These are phyloP conservation scores for Chironomus tepperi DNA, from an alignment of 1,140 invertebrate genomes.

Conservation along the genomic window DNA sequence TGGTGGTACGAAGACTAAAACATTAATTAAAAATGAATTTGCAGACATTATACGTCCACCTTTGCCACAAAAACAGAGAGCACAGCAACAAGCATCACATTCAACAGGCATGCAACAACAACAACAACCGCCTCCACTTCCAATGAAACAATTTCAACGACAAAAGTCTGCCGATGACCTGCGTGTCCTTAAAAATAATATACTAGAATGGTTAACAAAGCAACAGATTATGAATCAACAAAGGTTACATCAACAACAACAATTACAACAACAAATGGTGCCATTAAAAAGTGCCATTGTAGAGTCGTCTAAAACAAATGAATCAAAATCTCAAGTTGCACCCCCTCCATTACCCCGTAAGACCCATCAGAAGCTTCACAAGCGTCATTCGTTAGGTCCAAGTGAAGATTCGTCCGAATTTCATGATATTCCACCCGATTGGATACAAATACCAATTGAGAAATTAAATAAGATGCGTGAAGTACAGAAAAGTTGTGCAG, in stretches of 20 bases:
- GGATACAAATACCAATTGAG: conserved; percentile 36
- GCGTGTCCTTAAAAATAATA: conserved; percentile 22
- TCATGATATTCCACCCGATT: conserved; percentile 31
- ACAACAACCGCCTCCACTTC: conserved; percentile 26
- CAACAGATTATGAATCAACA: conserved; percentile 31
- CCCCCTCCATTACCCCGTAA: conserved; percentile 30
- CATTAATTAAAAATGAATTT: conserved; percentile 30
- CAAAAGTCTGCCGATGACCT: conserved; percentile 21
- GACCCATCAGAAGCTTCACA: conserved; percentile 24
- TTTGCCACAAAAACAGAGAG: conserved; percentile 30
- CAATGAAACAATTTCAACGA: conserved; percentile 20
- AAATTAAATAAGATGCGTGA: conserved; percentile 14
- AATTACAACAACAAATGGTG: conserved; percentile 4
- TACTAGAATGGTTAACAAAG: conserved; percentile 38
- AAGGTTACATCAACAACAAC: not conserved
- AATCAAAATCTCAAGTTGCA: conserved; percentile 26
- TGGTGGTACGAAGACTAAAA: conserved; percentile 29
- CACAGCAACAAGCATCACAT: not conserved
- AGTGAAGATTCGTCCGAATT: conserved; percentile 32
- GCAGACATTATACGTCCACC: conserved; percentile 38
- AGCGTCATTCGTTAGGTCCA: conserved; percentile 36
- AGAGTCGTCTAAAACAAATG: conserved; percentile 24
- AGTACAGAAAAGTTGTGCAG: conserved; percentile 13
- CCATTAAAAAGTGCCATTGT: conserved; percentile 8
- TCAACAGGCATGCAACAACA: conserved; percentile 4